These are phyloP conservation scores for Drosophila putrida DNA, from an alignment of 2,888 invertebrate genomes.

Conservation along the genomic window DNA sequence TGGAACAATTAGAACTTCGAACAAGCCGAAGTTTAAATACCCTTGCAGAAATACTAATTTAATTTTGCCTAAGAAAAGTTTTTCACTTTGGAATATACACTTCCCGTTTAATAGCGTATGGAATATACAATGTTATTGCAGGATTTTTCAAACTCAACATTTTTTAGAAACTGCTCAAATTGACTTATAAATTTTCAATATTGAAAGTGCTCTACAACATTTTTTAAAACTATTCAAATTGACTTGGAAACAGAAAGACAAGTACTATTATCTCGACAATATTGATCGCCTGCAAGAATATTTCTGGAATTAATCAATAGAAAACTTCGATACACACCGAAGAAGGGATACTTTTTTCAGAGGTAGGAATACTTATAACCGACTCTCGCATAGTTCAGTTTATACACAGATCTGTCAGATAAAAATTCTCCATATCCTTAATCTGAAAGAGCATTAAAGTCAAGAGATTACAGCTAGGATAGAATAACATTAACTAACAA, in stretches of 20 bases:
- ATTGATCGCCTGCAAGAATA: not conserved
- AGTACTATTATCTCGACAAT: not conserved
- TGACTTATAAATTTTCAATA: too few species aligned
- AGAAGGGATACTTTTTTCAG: conserved; percentile 11
- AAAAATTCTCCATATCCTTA: not conserved
- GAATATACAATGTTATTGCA: too few species aligned
- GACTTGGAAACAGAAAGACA: not conserved
- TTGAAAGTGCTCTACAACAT: too few species aligned
- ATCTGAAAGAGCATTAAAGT: conserved; percentile 25
- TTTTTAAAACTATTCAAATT: not conserved
- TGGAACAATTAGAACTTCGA: not conserved
- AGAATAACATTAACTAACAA: conserved; percentile 62
- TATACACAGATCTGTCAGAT: not conserved
- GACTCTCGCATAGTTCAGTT: not conserved
- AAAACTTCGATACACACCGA: conserved; percentile 9
- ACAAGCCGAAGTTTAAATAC: not conserved
- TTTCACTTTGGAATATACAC: too few species aligned
- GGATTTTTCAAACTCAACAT: too few species aligned
- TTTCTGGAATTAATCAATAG: conserved; percentile 16
- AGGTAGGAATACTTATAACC: not conserved
- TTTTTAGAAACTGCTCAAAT: too few species aligned
- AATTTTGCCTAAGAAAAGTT: not conserved
- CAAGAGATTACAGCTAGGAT: conserved; percentile 25
- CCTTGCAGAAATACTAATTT: not conserved
- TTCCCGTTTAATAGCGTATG: too few species aligned